Evolutionary conservation across 2,797 vertebrate genomes (phyloP).

Genomic region (Anas georgica): DNA sequence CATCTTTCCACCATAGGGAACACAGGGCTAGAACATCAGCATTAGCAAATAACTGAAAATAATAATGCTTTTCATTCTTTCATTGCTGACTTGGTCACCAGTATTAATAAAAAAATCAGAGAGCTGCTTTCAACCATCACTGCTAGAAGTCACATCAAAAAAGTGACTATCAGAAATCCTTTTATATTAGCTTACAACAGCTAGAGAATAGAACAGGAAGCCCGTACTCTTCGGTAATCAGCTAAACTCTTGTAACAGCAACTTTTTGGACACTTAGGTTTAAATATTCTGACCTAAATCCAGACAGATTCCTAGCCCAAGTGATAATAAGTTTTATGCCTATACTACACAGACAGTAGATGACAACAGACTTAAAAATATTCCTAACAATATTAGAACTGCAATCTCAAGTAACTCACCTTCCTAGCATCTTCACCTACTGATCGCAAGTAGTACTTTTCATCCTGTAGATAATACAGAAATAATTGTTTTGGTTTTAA

Average conservation of each 20-base stretch:
- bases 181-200: not conserved
- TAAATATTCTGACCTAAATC: constrained; percentile 2
- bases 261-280: not conserved
- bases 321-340: not conserved
- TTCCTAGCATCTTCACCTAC: constrained; percentile 92
- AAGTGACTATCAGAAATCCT: not conserved
- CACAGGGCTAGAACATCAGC: rapidly evolving
- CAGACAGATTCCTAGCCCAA: not conserved
- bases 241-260: not conserved
- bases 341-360: not conserved
- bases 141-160: not conserved
- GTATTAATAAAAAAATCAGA: not conserved
- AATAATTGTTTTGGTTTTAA: not conserved
- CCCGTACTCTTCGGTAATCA: not conserved
- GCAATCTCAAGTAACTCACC: constrained; percentile 76
- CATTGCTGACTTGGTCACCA: not conserved
- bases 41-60: not conserved
- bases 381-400: not conserved
- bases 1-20: not conserved
- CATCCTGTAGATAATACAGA: constrained; percentile 80
- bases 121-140: not conserved
- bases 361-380: not conserved
- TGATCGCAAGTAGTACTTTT: constrained; percentile 94
- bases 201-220: not conserved
- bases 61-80: not conserved